Evolutionary conservation across 2,113 vertebrate species (phyloP).

Genomic region (Gymnogyps californianus): DNA sequence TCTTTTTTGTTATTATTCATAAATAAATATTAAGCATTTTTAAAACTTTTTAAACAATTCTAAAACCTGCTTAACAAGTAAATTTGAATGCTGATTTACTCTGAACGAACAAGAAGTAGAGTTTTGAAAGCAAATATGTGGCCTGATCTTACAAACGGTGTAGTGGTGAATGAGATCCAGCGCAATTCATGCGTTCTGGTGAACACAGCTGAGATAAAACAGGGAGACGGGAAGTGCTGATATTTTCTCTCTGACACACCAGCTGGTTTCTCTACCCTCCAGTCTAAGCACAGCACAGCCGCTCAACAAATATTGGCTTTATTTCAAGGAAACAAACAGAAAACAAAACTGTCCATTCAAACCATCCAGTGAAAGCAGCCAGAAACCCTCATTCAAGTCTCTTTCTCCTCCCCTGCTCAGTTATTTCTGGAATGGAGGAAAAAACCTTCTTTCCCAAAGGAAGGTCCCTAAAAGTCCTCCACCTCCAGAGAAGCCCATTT

Average conservation of each 20-base stretch:
- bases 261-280: neutral
- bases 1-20: neutral
- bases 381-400: neutral
- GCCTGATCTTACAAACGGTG: neutral
- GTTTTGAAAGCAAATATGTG: neutral
- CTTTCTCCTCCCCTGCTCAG: neutral
- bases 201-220: neutral
- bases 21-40: neutral
- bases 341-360: neutral
- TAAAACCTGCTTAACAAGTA: neutral
- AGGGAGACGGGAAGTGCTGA: neutral
- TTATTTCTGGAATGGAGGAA: neutral
- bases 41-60: neutral
- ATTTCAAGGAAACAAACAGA: neutral
- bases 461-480: neutral
- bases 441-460: neutral
- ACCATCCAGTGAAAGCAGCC: neutral
- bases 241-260: neutral
- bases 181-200: neutral
- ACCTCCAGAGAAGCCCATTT: neutral
- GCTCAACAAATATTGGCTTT: neutral
- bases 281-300: neutral
- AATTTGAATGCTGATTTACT: neutral
- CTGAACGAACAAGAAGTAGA: neutral
- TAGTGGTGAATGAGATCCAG: neutral